Evolutionary conservation across 2,888 invertebrate species (phyloP), one percentile per base, ranked within the genome.

Genomic region (Scaeva pyrastri): DNA sequence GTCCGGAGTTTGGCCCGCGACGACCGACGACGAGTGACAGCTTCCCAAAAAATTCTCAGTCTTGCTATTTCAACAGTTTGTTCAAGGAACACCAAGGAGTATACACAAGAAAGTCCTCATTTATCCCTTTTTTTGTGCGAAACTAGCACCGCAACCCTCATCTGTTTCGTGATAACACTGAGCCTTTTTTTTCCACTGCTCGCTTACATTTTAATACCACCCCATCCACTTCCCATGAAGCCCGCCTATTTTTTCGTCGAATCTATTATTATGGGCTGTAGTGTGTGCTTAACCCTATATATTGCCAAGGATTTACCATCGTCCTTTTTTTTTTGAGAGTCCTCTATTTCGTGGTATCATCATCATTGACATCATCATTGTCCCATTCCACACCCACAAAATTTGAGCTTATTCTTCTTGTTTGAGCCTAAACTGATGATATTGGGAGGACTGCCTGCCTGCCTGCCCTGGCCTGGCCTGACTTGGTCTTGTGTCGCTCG

Each of bases 321-420:
- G 58, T 70, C 43, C 48, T 52, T 60, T 26, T 45, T 43, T 60
- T 16, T 19, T 2, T 16, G 0, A 8, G 6, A 2, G 2, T 55
- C 26, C 41, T 73, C 45, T 26, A 26, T 26, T 50, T 68, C 23
- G 82, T 64, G 48, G 70, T 64, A 64, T 82, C 64, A 56, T 76
- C 76, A 73, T 73, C 81, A 82, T 86, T 86, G 82, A 86, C 78
- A 86, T 86, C 86, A 82, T 86, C 77, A 86, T 86, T 77, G 70
- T 86, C 72, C 23, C 75, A 26, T 48, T 66, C 48, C 31, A 48
- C 48, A 55, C 41, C 62, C 41, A 41, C 21, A 52, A n/a, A 36
- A 36, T 26, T 41, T 39, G 8, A 56, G 36, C 45, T 21, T 45
- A 45, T 68, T 55, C 14, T 21, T 41, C 41, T 81, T 36, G 48